Conservation (phyloP, 2,113 vertebrate species). For the Coptodon rendalli region DNA sequence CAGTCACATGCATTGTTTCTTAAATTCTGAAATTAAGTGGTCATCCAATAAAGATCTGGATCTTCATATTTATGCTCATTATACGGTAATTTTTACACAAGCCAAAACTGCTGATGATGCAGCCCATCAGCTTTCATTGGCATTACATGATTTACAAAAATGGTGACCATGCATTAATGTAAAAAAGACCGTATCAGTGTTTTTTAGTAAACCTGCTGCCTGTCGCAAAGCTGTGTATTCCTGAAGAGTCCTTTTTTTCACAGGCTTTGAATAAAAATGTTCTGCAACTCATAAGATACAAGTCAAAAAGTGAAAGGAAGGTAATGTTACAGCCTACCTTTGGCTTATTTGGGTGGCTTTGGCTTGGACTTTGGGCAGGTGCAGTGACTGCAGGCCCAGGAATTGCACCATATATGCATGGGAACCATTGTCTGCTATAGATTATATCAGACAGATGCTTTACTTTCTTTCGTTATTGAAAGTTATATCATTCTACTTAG, state of each 20-base stretch:
- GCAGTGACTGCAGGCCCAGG: not conserved
- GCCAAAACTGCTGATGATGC: not conserved
- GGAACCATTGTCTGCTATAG: not conserved
- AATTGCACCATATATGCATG: not conserved
- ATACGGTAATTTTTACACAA: too few species aligned
- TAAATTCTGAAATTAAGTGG: not conserved
- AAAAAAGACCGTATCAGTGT: not conserved
- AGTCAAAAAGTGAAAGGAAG: not conserved
- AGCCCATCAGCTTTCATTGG: not conserved
- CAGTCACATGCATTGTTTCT: accelerated
- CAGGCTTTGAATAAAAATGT: not conserved
- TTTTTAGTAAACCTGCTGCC: not conserved
- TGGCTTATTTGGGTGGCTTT: not conserved
- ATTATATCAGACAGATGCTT: not conserved
- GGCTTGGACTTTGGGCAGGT: not conserved
- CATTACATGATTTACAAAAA: not conserved
- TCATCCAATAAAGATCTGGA: not conserved
- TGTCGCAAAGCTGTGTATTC: not conserved
- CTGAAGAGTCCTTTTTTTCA: not conserved
- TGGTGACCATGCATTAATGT: not conserved
- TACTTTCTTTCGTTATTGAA: not conserved
- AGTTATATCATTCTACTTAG: not conserved
- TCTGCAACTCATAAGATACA: not conserved
- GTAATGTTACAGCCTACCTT: constrained; percentile 74
- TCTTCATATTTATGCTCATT: not conserved